Conservation (phyloP, 1,140 invertebrate genomes). For the Heterodera carotae region DNA sequence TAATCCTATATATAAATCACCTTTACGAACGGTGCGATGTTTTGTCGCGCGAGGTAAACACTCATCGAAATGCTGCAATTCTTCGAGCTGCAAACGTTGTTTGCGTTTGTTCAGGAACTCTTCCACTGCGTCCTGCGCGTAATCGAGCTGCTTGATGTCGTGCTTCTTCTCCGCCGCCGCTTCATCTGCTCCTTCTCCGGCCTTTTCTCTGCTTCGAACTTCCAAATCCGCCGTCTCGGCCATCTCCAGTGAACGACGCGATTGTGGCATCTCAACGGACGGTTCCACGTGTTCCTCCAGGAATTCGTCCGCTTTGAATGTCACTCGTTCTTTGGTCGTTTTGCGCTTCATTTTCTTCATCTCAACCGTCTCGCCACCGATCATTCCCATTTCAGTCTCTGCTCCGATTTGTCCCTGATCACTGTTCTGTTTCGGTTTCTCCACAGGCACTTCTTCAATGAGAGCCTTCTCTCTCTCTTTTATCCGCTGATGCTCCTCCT, state of each 20-base stretch:
- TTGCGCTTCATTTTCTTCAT: background rate
- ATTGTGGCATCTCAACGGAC: background rate
- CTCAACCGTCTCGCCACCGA: background rate
- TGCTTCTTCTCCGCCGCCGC: slow-evolving; percentile 3
- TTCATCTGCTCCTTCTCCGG: background rate
- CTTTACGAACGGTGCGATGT: slow-evolving; percentile 24
- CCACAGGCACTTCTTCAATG: background rate
- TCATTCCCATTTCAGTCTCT: slow-evolving; percentile 7
- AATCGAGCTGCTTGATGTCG: slow-evolving; percentile 12
- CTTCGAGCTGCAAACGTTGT: slow-evolving; percentile 26
- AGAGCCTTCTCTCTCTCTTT: slow-evolving; percentile 1
- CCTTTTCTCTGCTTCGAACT: slow-evolving; percentile 3
- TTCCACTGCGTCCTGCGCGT: slow-evolving; percentile 29
- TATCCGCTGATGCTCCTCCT: slow-evolving; percentile 19
- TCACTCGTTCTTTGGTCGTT: slow-evolving; percentile 13
- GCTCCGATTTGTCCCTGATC: slow-evolving; percentile 1
- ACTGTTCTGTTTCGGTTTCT: background rate
- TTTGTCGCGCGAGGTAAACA: slow-evolving; percentile 3
- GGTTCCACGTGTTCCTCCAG: slow-evolving; percentile 24
- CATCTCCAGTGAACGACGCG: background rate
- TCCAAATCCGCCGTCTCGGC: background rate
- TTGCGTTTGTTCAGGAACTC: slow-evolving; percentile 26
- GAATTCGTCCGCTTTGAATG: slow-evolving; percentile 20
- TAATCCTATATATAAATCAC: background rate
- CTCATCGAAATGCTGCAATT: slow-evolving; percentile 25